Conservation (phyloP, 2,113 vertebrate species). For the Diglossa brunneiventris region DNA sequence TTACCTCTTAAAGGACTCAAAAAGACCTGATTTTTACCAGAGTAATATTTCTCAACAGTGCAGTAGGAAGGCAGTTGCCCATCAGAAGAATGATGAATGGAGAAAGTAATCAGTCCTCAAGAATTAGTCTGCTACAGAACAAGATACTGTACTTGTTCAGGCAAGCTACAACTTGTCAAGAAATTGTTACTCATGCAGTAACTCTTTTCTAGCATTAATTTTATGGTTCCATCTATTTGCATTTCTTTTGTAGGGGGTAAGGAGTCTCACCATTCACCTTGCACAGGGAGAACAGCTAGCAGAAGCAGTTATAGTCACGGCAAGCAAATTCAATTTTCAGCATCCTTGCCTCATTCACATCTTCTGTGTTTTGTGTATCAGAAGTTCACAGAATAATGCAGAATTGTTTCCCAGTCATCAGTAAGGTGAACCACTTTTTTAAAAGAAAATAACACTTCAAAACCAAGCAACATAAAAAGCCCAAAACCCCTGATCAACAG, state of each 20-base stretch:
- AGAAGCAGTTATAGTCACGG: rapidly evolving
- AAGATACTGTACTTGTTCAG: not conserved
- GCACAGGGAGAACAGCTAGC: rapidly evolving
- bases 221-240: not conserved
- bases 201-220: not conserved
- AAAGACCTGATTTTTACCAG: not conserved
- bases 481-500: not conserved
- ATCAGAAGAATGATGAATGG: not conserved
- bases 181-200: not conserved
- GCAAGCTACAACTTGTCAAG: not conserved
- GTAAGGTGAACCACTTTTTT: not conserved
- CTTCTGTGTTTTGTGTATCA: not conserved
- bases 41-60: not conserved
- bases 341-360: not conserved
- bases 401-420: not conserved
- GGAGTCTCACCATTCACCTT: not conserved
- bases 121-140: not conserved
- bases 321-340: not conserved
- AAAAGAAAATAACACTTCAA: not conserved
- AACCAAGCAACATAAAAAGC: not conserved
- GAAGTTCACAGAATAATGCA: not conserved
- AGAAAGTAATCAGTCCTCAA: not conserved
- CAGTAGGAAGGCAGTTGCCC: not conserved
- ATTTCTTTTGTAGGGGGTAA: not conserved
- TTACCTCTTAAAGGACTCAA: not conserved